These are phyloP conservation scores for Ceratina calcarata DNA, from an alignment of 1,140 invertebrate genomes.

Conservation along the genomic window DNA sequence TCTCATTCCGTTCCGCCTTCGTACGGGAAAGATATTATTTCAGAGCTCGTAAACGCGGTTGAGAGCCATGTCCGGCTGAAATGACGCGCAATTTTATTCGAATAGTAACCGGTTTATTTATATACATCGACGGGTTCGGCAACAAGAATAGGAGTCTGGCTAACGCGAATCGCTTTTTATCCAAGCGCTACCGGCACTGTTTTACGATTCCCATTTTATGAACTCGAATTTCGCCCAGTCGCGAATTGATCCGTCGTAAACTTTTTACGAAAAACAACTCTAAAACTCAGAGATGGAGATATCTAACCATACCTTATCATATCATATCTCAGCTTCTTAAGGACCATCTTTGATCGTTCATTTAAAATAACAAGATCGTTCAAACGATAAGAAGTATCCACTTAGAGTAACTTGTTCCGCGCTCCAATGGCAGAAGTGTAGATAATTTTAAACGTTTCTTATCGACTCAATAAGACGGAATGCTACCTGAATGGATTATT, in stretches of 20 bases:
- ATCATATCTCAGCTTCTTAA: too few relatives aligned
- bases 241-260: conserved; percentile 28
- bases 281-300: too few relatives aligned
- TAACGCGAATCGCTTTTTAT: conserved; percentile 23
- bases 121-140: neutral
- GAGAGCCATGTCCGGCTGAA: neutral
- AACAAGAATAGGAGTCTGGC: too few relatives aligned
- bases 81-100: conserved; percentile 1
- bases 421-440: too few relatives aligned
- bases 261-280: neutral
- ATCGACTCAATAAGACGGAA: too few relatives aligned
- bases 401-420: too few relatives aligned
- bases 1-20: neutral
- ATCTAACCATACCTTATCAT: too few relatives aligned
- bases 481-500: too few relatives aligned
- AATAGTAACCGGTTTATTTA: neutral
- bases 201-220: conserved; percentile 36
- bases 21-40: neutral
- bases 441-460: too few relatives aligned
- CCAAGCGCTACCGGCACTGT: conserved; percentile 7
- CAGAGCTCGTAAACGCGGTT: neutral
- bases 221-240: conserved; percentile 17
- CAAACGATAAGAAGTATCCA: too few relatives aligned
- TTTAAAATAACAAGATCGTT: too few relatives aligned
- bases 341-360: too few relatives aligned